Percentiles rank a stretch among this genome's conserved stretches.
phyloP scores from a whole-genome alignment of 2,888 invertebrate genomes.

The Hypercompe scribonia region DNA sequence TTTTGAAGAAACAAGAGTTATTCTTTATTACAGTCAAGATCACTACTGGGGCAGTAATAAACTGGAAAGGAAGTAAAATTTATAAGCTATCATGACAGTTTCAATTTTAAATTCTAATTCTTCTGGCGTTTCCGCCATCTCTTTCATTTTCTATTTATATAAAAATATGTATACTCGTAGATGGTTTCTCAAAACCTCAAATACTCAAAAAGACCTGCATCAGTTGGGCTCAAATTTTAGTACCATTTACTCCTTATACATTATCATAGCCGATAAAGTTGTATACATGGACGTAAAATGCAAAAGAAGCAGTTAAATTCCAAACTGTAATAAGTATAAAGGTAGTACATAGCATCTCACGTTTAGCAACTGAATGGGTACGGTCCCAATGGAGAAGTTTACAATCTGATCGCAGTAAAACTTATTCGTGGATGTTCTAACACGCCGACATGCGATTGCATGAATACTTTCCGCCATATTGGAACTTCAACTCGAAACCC shows the following conservation, averaged over 20 bases:
- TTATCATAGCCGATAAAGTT: neutral
- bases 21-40: neutral
- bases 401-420: constrained; percentile 75
- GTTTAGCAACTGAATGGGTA: constrained; percentile 38
- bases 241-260: neutral
- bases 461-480: constrained; percentile 81
- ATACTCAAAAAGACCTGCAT: too few species aligned
- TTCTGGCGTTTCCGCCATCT: too few species aligned
- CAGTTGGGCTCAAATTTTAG: too few species aligned
- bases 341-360: constrained; percentile 11
- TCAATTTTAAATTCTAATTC: too few species aligned
- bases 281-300: neutral
- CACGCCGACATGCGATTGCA: constrained; percentile 75
- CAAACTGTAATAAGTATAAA: neutral
- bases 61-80: neutral
- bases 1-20: neutral
- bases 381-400: constrained; percentile 63
- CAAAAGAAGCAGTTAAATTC: neutral
- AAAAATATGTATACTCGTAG: too few species aligned
- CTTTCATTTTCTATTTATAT: too few species aligned
- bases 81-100: neutral
- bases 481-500: constrained; percentile 78
- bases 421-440: constrained; percentile 73
- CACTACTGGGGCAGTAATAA: neutral
- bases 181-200: too few species aligned